These are phyloP conservation scores for Phorcus lineatus DNA, from an alignment of 2,888 invertebrate species.

Conservation along the genomic window DNA sequence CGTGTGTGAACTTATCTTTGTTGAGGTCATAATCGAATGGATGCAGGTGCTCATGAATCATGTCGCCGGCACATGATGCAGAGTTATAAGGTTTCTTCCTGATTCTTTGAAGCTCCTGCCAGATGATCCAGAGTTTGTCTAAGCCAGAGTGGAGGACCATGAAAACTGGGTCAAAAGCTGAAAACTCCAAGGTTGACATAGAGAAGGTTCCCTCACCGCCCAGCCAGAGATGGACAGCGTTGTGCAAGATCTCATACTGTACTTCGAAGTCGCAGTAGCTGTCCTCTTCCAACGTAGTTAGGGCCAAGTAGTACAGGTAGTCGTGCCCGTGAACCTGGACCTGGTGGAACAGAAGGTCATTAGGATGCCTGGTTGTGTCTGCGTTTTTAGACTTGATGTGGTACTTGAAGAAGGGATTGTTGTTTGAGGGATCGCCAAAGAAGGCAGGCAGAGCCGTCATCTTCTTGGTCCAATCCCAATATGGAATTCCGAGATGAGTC, in stretches of 20 bases:
- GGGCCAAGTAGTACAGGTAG: conserved; percentile 38
- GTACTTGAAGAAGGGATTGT: conserved; percentile 43
- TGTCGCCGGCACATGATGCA: conserved; percentile 30
- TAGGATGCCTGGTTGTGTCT: conserved; percentile 29
- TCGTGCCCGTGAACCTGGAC: conserved; percentile 26
- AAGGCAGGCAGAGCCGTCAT: conserved; percentile 37
- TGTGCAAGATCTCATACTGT: conserved; percentile 46
- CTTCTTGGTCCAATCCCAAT: conserved; percentile 50
- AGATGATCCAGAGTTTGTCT: conserved; percentile 47
- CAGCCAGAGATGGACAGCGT: conserved; percentile 41
- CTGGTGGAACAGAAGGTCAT: conserved; percentile 28
- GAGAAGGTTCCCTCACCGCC: conserved; percentile 40
- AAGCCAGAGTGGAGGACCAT: conserved; percentile 45
- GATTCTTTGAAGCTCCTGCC: conserved; percentile 42
- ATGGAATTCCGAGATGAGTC: conserved; percentile 43
- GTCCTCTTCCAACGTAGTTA: conserved; percentile 42
- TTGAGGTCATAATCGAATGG: conserved; percentile 38
- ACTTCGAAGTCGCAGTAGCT: conserved; percentile 48
- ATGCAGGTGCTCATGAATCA: conserved; percentile 22
- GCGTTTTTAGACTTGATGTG: conserved; percentile 30
- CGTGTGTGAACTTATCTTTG: conserved; percentile 28
- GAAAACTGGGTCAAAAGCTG: conserved; percentile 48
- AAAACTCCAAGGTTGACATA: conserved; percentile 44
- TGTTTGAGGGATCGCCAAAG: conserved; percentile 30
- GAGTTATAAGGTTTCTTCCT: conserved; percentile 31